Evolutionary conservation across 1,140 invertebrate genomes (phyloP).

Genomic region (Drosophila mojavensis): DNA sequence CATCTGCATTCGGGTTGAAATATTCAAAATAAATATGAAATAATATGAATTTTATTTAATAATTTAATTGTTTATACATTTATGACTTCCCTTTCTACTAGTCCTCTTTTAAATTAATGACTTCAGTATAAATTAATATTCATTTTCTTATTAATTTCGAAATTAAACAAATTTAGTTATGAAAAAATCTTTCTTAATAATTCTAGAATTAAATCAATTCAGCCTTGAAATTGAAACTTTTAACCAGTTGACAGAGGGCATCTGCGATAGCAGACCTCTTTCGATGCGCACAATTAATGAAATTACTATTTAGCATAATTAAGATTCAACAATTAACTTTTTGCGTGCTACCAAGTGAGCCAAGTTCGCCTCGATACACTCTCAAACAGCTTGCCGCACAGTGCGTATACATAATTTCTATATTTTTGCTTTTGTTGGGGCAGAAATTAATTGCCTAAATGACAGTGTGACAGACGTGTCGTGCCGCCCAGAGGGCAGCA

Average conservation of each 20-base stretch:
- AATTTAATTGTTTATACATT: too few species aligned
- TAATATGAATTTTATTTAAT: too few species aligned
- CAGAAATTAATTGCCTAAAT: constrained; percentile 64
- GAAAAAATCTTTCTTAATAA: too few species aligned
- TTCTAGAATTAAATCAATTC: not conserved
- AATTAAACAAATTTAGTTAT: too few species aligned
- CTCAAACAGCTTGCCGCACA: constrained; percentile 29
- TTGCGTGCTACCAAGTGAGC: constrained; percentile 48
- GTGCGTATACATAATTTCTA: constrained; percentile 69
- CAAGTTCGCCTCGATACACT: constrained; percentile 16
- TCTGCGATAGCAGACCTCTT: constrained; percentile 1
- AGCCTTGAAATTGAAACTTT: constrained; percentile 4
- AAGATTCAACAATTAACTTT: constrained; percentile 19
- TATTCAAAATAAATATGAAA: too few species aligned
- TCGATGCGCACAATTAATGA: constrained; percentile 22
- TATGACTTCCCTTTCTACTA: too few species aligned
- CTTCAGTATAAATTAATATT: too few species aligned
- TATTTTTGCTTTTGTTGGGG: constrained; percentile 22
- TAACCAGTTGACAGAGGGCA: constrained; percentile 30
- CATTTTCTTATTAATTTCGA: too few species aligned
- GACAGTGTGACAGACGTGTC: constrained; percentile 7
- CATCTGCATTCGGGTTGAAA: too few species aligned
- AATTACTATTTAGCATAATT: constrained; percentile 30
- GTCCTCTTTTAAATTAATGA: too few species aligned
- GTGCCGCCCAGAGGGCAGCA: constrained; percentile 49